Evolutionary conservation across 2,797 vertebrate genomes (phyloP).

Genomic region (Remorina albescens): DNA sequence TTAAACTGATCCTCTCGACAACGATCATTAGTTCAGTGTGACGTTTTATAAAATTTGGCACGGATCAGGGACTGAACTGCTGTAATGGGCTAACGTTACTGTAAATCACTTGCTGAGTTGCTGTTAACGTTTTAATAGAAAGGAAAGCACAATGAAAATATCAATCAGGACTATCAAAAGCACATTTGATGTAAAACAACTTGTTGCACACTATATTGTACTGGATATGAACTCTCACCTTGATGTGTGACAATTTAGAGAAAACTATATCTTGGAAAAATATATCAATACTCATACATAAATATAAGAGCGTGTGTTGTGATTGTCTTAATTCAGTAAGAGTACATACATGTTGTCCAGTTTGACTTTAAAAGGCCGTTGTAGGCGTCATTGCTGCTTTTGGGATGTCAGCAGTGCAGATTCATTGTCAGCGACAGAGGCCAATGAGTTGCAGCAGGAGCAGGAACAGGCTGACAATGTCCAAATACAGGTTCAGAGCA

Average conservation of each 20-base stretch:
- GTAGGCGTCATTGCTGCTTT: neutral
- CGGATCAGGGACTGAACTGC: neutral
- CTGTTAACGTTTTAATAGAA: neutral
- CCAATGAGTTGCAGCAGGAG: constrained; percentile 85
- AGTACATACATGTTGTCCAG: neutral
- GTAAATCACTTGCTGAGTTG: neutral
- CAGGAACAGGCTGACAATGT: constrained; percentile 85
- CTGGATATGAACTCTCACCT: neutral
- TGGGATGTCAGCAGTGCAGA: neutral
- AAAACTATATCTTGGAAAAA: neutral
- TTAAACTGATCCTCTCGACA: neutral
- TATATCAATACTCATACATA: neutral
- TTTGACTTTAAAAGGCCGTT: neutral
- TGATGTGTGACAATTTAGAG: too few species aligned
- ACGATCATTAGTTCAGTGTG: neutral
- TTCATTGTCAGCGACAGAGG: constrained; percentile 71
- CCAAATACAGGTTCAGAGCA: constrained; percentile 88
- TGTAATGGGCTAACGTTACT: neutral
- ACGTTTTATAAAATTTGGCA: neutral
- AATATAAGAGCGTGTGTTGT: neutral
- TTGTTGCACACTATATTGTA: neutral
- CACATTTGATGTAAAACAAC: neutral
- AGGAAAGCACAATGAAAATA: neutral
- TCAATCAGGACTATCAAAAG: neutral
- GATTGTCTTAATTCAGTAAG: neutral